Base-by-base conservation (phyloP, 2,113 vertebrate genomes). In the Calonectris borealis region DNA sequence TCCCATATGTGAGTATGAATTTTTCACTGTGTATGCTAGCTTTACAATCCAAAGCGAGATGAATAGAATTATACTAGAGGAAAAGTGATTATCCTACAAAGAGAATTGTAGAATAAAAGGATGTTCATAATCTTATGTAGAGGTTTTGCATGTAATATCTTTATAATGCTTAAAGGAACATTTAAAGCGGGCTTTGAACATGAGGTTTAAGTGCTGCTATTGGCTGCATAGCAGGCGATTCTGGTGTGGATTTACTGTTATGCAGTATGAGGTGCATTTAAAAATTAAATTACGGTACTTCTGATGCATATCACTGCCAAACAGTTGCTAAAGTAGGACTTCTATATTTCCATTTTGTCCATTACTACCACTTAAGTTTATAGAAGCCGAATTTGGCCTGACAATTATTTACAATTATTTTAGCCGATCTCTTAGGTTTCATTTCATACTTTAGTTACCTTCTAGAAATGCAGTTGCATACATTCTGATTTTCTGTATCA, bases 1-100 rank as follows among this genome's bases (percentile, higher is more conserved):
- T 99, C 57, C 99, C 99, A 60, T 99, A 98, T 4, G 98, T 99
- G 97, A 98, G 98, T 97, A 40, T 5, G 36, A 12, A 4, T 38
- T 80, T 80, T 69, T 42, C 52, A n/a, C 34, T 12, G 6, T 31
- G 5, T 32, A 11, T 69, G 64, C 61, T 66, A 24, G 68, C 77
- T 85, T 81, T 72, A 6, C 16, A 71, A n/a, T 80, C 48, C 32
- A 26, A 83, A 83, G 20, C 16, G 42, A 78, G 38, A 42, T 13
- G 16, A 88, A 26, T 40, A 48, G 54, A 83, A 79, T 29, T 9
- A 19, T 34, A 58, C 55, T 16, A 84, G 66, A 51, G 58, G 18
- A 69, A 83, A 82, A 62, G 8, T 21, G 40, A 62, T 77, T 62
- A 54, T 44, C 22, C 24, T 62, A 12, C 55, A 16, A 66, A 80